These are phyloP conservation scores for Chrysodeixis includens DNA, from an alignment of 2,888 invertebrate species.

Conservation along the genomic window DNA sequence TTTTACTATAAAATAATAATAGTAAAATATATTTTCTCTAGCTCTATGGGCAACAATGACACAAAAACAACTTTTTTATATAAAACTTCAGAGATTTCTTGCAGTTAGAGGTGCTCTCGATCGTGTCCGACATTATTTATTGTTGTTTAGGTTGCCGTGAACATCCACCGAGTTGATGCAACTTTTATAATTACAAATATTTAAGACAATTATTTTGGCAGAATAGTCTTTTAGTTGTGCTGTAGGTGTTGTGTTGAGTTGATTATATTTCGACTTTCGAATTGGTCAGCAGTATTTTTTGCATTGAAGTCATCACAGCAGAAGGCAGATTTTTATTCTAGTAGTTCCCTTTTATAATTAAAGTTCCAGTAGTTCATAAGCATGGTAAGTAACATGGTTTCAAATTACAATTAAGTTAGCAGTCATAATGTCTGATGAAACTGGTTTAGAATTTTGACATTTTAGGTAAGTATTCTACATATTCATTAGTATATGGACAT, in stretches of 20 bases:
- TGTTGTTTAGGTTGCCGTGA: slow-evolving; percentile 28
- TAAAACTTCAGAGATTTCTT: slow-evolving; percentile 14
- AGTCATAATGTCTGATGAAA: slow-evolving; percentile 28
- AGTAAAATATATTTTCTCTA: slow-evolving; percentile 14
- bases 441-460: slow-evolving; percentile 28
- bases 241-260: slow-evolving; percentile 10
- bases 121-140: slow-evolving; percentile 9
- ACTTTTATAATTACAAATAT: slow-evolving; percentile 13
- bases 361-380: slow-evolving; percentile 26
- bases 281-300: slow-evolving; percentile 5
- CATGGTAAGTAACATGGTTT: slow-evolving; percentile 47
- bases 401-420: slow-evolving; percentile 33
- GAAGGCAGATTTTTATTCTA: slow-evolving; percentile 18
- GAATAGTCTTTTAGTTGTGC: slow-evolving; percentile 14
- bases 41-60: slow-evolving; percentile 21
- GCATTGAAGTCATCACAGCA: slow-evolving; percentile 14
- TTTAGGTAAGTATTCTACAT: slow-evolving; percentile 50
- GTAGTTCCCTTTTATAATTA: slow-evolving; percentile 11
- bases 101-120: slow-evolving; percentile 8
- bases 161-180: slow-evolving; percentile 12
- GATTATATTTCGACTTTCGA: slow-evolving; percentile 9
- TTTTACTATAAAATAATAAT: slow-evolving; percentile 22
- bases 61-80: slow-evolving; percentile 17
- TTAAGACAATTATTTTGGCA: slow-evolving; percentile 17
- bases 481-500: slow-evolving; percentile 15